Conservation (phyloP, 2,888 invertebrate genomes). For the Altica lythri region DNA sequence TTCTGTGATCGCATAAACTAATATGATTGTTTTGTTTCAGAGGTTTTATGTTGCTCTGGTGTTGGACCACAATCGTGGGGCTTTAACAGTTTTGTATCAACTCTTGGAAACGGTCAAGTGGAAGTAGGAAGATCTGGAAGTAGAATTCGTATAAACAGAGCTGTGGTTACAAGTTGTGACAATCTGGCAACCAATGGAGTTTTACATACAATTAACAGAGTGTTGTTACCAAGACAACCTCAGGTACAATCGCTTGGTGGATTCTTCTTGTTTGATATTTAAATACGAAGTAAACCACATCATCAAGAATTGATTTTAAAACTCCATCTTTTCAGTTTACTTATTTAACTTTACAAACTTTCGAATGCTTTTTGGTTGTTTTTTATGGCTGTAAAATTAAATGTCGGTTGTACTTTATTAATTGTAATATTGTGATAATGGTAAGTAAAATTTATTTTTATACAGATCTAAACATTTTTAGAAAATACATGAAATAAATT, state of each 20-base stretch:
- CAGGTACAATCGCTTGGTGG: constrained; percentile 45
- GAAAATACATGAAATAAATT: no score
- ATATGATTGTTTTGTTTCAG: constrained; percentile 45
- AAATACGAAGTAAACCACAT: no score
- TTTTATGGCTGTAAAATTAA: no score
- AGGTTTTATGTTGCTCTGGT: constrained; percentile 56
- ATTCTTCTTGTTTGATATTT: constrained; percentile 53
- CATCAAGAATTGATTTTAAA: no score
- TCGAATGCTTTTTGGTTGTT: no score
- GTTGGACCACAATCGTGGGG: constrained; percentile 54
- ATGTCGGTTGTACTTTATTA: no score
- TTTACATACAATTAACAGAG: constrained; percentile 62
- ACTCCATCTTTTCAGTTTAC: no score
- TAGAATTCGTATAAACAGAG: constrained; percentile 52
- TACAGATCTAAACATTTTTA: no score
- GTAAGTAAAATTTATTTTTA: no score
- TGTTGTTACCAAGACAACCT: constrained; percentile 57
- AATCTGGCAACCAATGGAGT: constrained; percentile 64
- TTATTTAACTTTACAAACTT: no score
- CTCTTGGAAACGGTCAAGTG: constrained; percentile 50
- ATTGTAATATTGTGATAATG: no score
- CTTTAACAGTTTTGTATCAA: constrained; percentile 53
- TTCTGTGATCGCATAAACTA: neutral
- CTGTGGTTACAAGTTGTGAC: constrained; percentile 57
- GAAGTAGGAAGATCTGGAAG: constrained; percentile 50